Percentiles rank a stretch among this genome's conserved stretches.
phyloP scores from a whole-genome alignment of 2,113 vertebrate species.

The Paramormyrops kingsleyae region DNA sequence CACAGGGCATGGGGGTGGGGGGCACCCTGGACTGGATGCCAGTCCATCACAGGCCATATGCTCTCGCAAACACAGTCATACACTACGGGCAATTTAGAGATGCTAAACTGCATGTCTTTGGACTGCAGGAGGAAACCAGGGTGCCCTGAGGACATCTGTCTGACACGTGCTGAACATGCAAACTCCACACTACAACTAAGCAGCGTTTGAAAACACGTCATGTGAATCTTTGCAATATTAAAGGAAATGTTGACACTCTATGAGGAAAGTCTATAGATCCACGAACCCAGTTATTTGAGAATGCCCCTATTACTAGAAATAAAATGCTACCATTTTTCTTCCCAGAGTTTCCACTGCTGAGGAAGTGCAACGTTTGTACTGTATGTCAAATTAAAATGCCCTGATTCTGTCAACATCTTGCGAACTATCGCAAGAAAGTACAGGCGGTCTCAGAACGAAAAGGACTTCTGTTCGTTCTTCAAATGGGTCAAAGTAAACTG shows the following conservation, averaged over 20 bases:
- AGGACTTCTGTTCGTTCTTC: constrained; percentile 25
- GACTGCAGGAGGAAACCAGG: background rate
- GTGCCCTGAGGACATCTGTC: background rate
- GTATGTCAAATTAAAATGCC: constrained; percentile 63
- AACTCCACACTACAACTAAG: background rate
- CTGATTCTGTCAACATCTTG: constrained; percentile 60
- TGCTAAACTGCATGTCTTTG: background rate
- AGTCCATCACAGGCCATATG: background rate
- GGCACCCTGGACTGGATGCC: background rate
- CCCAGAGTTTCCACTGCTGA: constrained; percentile 55
- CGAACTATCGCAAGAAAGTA: constrained; percentile 42
- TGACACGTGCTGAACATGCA: background rate
- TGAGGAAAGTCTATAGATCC: background rate
- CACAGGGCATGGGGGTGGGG: background rate
- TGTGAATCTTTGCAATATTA: background rate
- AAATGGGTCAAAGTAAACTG: constrained; percentile 40
- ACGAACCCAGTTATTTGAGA: background rate
- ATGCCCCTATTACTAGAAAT: constrained; percentile 54
- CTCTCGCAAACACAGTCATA: background rate
- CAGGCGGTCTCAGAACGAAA: constrained; percentile 40
- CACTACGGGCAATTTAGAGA: background rate
- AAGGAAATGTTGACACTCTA: background rate
- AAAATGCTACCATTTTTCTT: constrained; percentile 48
- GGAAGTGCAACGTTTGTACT: constrained; percentile 53
- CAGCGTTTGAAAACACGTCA: background rate